Percentiles rank a stretch among this genome's conserved stretches.
phyloP scores from a whole-genome alignment of 2,888 invertebrate genomes.

The Yponomeuta evonymella region DNA sequence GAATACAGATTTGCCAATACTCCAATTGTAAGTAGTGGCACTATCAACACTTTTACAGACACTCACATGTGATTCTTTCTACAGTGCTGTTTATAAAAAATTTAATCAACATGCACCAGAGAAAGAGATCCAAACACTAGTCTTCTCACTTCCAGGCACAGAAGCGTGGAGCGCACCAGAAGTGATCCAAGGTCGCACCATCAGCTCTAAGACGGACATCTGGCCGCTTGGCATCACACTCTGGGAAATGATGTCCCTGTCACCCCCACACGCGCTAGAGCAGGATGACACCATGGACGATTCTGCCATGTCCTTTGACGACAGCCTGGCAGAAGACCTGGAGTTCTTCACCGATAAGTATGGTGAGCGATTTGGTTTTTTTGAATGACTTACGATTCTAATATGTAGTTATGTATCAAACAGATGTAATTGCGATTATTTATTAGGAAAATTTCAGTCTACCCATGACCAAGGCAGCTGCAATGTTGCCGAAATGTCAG shows the following conservation, averaged over 20 bases:
- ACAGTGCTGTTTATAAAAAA: no score
- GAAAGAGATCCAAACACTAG: neutral
- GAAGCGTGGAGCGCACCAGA: constrained; percentile 89
- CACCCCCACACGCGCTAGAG: constrained; percentile 78
- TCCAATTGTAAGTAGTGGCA: no score
- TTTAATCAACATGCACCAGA: no score
- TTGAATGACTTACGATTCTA: neutral
- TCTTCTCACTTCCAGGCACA: constrained; percentile 73
- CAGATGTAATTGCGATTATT: no score
- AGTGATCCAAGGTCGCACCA: constrained; percentile 76
- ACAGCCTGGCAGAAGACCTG: constrained; percentile 34
- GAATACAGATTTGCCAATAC: no score
- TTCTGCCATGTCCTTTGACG: constrained; percentile 34
- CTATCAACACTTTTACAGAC: no score
- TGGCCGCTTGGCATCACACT: constrained; percentile 87
- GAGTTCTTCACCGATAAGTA: constrained; percentile 49
- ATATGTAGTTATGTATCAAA: neutral
- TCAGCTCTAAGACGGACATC: constrained; percentile 85
- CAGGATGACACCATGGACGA: constrained; percentile 36
- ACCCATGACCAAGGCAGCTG: no score
- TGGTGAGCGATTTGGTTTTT: constrained; percentile 33
- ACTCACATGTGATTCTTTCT: no score
- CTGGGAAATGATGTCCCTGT: constrained; percentile 88
- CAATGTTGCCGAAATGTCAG: no score
- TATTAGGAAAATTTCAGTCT: no score